phyloP scores from a whole-genome alignment of 2,113 vertebrate species.

The Pheucticus melanocephalus region DNA sequence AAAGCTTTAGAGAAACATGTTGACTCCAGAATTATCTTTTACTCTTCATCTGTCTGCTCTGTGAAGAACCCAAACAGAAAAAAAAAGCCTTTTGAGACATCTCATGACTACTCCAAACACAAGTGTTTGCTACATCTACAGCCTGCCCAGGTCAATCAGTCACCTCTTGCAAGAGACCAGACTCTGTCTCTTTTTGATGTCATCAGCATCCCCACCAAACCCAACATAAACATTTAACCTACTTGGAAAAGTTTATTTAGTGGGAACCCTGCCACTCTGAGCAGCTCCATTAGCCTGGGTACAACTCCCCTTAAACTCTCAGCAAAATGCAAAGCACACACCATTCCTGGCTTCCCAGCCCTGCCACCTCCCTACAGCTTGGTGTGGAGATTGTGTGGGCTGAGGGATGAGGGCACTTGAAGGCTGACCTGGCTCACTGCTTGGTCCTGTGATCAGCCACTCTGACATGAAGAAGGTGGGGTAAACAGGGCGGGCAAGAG shows the following conservation, averaged over 20 bases:
- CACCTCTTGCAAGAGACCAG: neutral
- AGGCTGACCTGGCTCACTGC: neutral
- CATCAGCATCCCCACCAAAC: neutral
- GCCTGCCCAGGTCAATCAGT: neutral
- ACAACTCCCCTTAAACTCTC: neutral
- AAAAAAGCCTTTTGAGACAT: neutral
- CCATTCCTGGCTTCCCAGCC: neutral
- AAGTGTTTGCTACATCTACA: neutral
- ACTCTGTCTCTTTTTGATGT: neutral
- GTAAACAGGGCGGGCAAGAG: neutral
- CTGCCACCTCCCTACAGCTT: neutral
- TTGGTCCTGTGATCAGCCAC: neutral
- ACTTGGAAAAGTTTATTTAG: neutral
- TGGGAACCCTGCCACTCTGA: neutral
- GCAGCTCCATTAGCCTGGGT: neutral
- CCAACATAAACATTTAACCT: neutral
- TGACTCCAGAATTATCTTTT: neutral
- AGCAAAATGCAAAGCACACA: neutral
- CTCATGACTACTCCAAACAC: neutral
- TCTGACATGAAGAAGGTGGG: rapidly evolving
- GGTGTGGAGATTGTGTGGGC: rapidly evolving
- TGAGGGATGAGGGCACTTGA: neutral
- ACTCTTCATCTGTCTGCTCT: neutral
- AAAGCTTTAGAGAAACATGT: neutral
- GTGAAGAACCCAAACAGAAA: neutral